Percentiles rank a stretch among this genome's conserved stretches.
These are phyloP conservation scores for Leptopilina myrica DNA, from an alignment of 2,888 invertebrate species.

Conservation along the genomic window DNA sequence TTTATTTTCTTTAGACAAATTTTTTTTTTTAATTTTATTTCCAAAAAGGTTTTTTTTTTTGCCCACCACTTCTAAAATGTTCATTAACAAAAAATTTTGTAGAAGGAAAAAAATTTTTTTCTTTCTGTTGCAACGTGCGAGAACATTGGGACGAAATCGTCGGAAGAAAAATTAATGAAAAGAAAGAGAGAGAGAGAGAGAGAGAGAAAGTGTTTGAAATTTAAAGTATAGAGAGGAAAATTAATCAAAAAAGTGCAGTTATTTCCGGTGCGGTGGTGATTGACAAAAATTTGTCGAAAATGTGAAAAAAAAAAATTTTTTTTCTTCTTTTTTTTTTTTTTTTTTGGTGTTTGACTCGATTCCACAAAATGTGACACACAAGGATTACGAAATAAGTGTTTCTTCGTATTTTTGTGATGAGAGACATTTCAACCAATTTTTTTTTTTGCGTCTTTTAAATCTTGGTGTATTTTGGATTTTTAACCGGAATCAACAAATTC, in stretches of 20 bases:
- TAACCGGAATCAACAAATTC: too few relatives aligned
- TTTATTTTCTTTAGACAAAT: background rate
- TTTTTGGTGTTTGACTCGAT: constrained; percentile 21
- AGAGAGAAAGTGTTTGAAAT: background rate
- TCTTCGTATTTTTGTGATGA: constrained; percentile 19
- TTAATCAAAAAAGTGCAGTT: too few relatives aligned
- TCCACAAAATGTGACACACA: constrained; percentile 4
- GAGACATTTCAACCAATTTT: background rate
- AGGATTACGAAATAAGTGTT: constrained; percentile 31
- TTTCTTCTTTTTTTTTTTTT: too few relatives aligned
- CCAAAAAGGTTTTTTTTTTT: too few relatives aligned
- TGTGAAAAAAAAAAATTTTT: background rate
- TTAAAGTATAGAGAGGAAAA: too few relatives aligned
- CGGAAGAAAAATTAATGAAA: too few relatives aligned
- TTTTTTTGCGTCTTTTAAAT: too few relatives aligned
- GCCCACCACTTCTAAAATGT: background rate
- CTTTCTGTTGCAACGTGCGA: constrained; percentile 10
- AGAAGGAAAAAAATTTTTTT: too few relatives aligned
- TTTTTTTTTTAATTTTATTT: background rate
- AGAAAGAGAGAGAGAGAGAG: background rate
- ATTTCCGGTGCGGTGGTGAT: background rate
- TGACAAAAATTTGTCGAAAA: background rate
- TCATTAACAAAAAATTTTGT: background rate
- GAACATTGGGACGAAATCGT: constrained; percentile 18
- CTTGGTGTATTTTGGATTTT: too few relatives aligned